phyloP scores from a whole-genome alignment of 2,113 vertebrate genomes.

The Lophotis ruficrista region DNA sequence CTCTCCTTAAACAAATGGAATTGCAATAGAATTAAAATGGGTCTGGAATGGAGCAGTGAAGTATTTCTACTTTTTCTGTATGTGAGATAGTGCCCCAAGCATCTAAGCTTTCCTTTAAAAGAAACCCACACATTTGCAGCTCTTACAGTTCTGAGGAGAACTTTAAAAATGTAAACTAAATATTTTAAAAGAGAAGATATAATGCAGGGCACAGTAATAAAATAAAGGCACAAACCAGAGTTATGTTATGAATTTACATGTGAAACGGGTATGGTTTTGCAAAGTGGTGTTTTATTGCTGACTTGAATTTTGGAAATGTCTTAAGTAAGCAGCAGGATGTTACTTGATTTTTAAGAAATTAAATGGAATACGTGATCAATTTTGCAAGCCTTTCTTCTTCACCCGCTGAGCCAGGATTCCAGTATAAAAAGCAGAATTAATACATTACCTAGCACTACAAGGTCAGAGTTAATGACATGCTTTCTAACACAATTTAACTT shows the following conservation, averaged over 20 bases:
- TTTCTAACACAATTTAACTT: background rate
- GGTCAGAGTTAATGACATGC: background rate
- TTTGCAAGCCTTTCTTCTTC: background rate
- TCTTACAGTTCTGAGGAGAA: background rate
- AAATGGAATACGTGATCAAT: background rate
- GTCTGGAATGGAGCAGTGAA: background rate
- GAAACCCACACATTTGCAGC: background rate
- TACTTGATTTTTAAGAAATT: background rate
- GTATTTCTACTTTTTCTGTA: background rate
- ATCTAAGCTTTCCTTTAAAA: background rate
- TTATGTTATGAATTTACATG: background rate
- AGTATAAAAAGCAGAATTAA: background rate
- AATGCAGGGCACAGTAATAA: background rate
- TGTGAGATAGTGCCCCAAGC: background rate
- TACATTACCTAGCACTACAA: background rate
- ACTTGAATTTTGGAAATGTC: background rate
- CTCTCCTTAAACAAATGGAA: background rate
- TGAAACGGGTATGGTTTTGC: background rate
- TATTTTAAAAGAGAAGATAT: background rate
- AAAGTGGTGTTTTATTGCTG: background rate
- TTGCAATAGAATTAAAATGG: background rate
- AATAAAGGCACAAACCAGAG: background rate
- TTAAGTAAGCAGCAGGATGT: background rate
- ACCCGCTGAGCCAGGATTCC: background rate
- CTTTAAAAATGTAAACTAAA: background rate